Conservation (phyloP, 2,888 invertebrate genomes). For the Petrophora chlorosata region DNA sequence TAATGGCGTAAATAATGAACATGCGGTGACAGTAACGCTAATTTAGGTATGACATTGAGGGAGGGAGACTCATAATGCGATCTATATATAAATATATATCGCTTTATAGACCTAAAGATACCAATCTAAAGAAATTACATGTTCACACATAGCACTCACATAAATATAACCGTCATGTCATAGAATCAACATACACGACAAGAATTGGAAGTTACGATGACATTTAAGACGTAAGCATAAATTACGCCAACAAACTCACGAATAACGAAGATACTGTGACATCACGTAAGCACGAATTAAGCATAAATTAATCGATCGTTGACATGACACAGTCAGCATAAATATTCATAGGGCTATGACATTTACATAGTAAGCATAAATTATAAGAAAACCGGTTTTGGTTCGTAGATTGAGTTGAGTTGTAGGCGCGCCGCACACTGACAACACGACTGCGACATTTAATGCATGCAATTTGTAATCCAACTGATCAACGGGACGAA, state of each 20-base stretch:
- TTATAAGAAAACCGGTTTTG: constrained; percentile 19
- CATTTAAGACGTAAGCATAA: constrained; percentile 16
- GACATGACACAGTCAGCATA: constrained; percentile 22
- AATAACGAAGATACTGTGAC: no score
- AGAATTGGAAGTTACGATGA: constrained; percentile 11
- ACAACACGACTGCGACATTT: neutral
- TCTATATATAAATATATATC: no score
- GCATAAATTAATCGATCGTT: constrained; percentile 22
- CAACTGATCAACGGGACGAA: no score
- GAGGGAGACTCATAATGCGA: no score
- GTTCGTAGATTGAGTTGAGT: neutral
- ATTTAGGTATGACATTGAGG: no score
- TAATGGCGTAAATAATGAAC: no score
- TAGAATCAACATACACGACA: neutral
- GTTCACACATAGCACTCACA: neutral
- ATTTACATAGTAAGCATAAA: constrained; percentile 21
- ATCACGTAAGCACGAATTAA: constrained; percentile 16
- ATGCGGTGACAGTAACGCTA: no score
- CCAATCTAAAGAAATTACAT: no score
- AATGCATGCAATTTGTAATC: neutral
- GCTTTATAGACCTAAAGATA: no score
- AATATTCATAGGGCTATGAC: constrained; percentile 13
- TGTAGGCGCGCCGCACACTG: neutral
- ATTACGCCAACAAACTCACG: no score
- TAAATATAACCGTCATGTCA: neutral